phyloP scores from a whole-genome alignment of 2,113 vertebrate genomes.

The Solenodon paradoxus region DNA sequence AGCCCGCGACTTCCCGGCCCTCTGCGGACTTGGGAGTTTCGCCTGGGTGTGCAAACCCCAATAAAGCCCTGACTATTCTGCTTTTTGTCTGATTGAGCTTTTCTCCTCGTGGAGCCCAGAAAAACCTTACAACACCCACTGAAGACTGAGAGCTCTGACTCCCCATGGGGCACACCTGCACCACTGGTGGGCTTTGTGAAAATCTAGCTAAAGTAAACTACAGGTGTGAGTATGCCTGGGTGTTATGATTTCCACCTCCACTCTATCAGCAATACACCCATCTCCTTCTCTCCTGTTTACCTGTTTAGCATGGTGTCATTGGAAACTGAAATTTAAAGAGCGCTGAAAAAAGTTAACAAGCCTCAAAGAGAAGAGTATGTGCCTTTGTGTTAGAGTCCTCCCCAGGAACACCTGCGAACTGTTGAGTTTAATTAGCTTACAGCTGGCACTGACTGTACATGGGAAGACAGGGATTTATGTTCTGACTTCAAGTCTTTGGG shows the following conservation, averaged over 20 bases:
- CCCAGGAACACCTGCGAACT: conserved; percentile 72
- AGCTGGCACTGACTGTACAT: conserved; percentile 58
- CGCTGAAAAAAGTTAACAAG: conserved; percentile 77
- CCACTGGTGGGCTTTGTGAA: neutral
- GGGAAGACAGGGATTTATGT: conserved; percentile 67
- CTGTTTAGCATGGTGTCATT: conserved; percentile 49
- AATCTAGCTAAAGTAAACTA: conserved; percentile 33
- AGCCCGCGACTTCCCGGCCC: too few species aligned
- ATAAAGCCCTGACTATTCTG: too few species aligned
- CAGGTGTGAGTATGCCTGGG: neutral
- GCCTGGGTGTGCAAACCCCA: too few species aligned
- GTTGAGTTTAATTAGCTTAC: conserved; percentile 72
- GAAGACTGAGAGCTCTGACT: neutral
- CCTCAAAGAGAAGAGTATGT: conserved; percentile 63
- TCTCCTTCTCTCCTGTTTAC: conserved; percentile 35
- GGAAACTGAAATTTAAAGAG: conserved; percentile 74
- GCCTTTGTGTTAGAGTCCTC: conserved; percentile 49
- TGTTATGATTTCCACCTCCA: neutral
- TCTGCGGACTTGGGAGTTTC: too few species aligned
- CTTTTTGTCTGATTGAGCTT: too few species aligned
- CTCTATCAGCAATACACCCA: neutral
- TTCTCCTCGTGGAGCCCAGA: too few species aligned
- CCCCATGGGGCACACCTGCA: neutral
- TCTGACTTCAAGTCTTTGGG: conserved; percentile 30
- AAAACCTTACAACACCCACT: too few species aligned